A percentile compares a stretch with the other conserved stretches of the same genome.
Evolutionary conservation across 2,797 vertebrate species (phyloP).

Genomic region (Anabacerthia variegaticeps): DNA sequence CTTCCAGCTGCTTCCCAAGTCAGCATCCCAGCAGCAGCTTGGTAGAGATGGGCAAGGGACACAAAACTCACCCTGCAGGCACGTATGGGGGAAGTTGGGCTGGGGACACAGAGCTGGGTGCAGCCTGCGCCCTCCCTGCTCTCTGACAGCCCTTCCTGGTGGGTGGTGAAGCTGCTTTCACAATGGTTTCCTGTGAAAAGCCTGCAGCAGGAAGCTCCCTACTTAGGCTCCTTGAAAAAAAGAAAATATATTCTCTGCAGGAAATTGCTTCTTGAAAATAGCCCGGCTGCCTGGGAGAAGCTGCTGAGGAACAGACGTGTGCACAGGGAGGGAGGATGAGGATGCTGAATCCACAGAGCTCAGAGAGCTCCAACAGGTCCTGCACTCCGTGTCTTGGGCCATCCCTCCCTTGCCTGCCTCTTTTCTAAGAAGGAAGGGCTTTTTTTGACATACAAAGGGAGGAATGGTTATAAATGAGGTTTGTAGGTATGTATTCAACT

Average conservation of each 20-base stretch:
- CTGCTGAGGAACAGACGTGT: background rate
- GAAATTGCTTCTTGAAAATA: conserved; percentile 43
- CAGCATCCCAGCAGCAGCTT: background rate
- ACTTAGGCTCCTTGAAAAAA: conserved; percentile 12
- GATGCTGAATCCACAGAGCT: background rate
- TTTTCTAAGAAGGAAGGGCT: background rate
- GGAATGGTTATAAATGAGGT: background rate
- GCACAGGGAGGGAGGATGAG: accelerated
- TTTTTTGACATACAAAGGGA: background rate
- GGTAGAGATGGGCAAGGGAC: background rate
- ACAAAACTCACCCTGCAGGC: background rate
- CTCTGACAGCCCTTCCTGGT: background rate
- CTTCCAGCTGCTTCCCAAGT: accelerated
- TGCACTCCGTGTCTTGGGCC: background rate
- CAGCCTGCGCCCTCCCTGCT: background rate
- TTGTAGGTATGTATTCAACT: background rate
- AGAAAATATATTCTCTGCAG: conserved; percentile 16
- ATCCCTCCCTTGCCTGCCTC: background rate
- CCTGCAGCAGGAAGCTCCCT: background rate
- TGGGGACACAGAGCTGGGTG: background rate
- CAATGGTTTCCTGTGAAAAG: conserved; percentile 5
- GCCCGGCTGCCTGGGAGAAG: background rate
- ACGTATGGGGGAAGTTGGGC: accelerated
- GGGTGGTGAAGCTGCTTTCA: background rate
- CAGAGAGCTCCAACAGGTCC: background rate